phyloP scores from a whole-genome alignment of 2,113 vertebrate genomes.

The Colistium nudipinnis region DNA sequence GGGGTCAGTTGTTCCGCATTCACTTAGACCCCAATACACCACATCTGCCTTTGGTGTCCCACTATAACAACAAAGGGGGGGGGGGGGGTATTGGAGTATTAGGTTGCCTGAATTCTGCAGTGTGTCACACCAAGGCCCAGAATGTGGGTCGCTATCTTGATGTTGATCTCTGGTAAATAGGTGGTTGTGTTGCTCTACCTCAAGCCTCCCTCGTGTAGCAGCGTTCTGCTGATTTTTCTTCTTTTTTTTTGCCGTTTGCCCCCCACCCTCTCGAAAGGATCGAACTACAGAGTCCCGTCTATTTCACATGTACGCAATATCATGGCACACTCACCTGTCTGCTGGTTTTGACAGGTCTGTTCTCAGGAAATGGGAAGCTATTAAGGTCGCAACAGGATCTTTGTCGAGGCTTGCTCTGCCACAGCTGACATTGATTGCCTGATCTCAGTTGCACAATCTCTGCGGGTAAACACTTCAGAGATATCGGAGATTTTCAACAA shows the following conservation, averaged over 20 bases:
- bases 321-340: slow-evolving; percentile 44
- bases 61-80: slow-evolving; percentile 28
- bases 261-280: background rate
- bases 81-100: slow-evolving; percentile 24
- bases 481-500: slow-evolving; percentile 10
- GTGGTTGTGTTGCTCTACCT: slow-evolving; percentile 25
- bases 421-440: slow-evolving; percentile 42
- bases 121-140: slow-evolving; percentile 35
- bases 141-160: slow-evolving; percentile 66
- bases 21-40: slow-evolving; percentile 46
- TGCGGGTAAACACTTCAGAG: slow-evolving; percentile 19
- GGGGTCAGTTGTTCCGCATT: slow-evolving; percentile 49
- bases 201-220: background rate
- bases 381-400: slow-evolving; percentile 69
- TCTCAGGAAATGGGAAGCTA: slow-evolving; percentile 66
- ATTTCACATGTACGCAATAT: slow-evolving; percentile 56
- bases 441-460: slow-evolving; percentile 32
- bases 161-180: slow-evolving; percentile 55
- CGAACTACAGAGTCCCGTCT: slow-evolving; percentile 3
- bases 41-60: slow-evolving; percentile 48
- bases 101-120: slow-evolving; percentile 30
- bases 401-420: slow-evolving; percentile 46
- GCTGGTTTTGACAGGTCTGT: slow-evolving; percentile 64
- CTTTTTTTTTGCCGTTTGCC: background rate
- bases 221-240: slow-evolving; percentile 12